phyloP scores from a whole-genome alignment of 2,797 vertebrate genomes.

The Alcedo quadribrachys region DNA sequence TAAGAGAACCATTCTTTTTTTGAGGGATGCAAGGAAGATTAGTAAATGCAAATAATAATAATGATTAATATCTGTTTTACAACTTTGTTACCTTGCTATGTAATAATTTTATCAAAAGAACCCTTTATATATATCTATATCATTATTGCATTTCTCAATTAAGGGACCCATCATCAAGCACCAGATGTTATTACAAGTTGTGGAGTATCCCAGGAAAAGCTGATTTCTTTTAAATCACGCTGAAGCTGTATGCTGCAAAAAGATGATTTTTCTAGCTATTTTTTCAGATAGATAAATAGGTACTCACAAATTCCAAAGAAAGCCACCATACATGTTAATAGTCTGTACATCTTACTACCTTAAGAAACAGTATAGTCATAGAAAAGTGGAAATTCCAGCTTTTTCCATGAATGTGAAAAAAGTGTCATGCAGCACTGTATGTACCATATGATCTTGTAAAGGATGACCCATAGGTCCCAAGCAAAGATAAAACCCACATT shows the following conservation, averaged over 20 bases:
- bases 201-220: neutral
- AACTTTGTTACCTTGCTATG: neutral
- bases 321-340: rapidly evolving
- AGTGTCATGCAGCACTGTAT: neutral
- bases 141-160: neutral
- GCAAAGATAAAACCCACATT: neutral
- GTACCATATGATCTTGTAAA: neutral
- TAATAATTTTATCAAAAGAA: neutral
- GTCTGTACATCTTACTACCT: neutral
- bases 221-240: neutral
- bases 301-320: neutral
- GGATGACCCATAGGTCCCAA: neutral
- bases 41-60: neutral
- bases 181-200: neutral
- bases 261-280: neutral
- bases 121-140: neutral
- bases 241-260: neutral
- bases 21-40: neutral
- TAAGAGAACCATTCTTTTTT: neutral
- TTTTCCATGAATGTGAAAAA: neutral
- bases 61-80: neutral
- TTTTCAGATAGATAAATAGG: neutral
- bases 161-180: neutral
- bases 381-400: neutral
- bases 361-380: neutral